These are phyloP conservation scores for Mormyrops boulengeri DNA, from an alignment of 2,797 vertebrate genomes.

Conservation along the genomic window DNA sequence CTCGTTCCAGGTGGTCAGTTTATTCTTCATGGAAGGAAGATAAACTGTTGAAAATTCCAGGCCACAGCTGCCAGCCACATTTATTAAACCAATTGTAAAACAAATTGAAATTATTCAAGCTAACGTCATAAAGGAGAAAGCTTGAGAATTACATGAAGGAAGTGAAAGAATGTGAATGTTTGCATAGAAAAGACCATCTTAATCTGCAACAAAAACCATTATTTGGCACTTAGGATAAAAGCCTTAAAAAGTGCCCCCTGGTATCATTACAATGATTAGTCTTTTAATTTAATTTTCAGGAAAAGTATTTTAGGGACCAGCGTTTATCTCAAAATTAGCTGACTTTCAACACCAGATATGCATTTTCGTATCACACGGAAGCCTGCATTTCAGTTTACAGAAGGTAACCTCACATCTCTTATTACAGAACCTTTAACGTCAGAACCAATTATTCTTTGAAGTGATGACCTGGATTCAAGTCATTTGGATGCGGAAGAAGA, in stretches of 20 bases:
- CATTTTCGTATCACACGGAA: not conserved
- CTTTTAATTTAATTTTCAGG: not conserved
- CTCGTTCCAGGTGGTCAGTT: not conserved
- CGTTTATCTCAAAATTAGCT: not conserved
- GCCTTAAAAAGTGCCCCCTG: not conserved
- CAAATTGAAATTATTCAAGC: not conserved
- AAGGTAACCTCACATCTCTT: not conserved
- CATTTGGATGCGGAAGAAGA: not conserved
- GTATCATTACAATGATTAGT: not conserved
- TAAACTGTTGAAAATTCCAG: not conserved
- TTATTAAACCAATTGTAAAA: conserved; percentile 1
- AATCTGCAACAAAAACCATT: not conserved
- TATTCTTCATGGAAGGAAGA: not conserved
- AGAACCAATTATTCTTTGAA: not conserved
- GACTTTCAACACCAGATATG: not conserved
- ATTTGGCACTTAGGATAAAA: not conserved
- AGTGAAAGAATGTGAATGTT: not conserved
- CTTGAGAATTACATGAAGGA: not conserved
- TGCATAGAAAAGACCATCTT: not conserved
- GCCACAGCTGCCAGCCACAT: not conserved
- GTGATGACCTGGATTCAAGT: not conserved
- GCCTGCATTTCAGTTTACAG: not conserved
- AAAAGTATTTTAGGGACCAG: not conserved
- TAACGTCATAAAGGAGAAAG: not conserved
- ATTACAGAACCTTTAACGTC: not conserved